A percentile compares a stretch with the other conserved stretches of the same genome.
phyloP scores from a whole-genome alignment of 1,140 invertebrate genomes.

The Chymomyza costata region DNA sequence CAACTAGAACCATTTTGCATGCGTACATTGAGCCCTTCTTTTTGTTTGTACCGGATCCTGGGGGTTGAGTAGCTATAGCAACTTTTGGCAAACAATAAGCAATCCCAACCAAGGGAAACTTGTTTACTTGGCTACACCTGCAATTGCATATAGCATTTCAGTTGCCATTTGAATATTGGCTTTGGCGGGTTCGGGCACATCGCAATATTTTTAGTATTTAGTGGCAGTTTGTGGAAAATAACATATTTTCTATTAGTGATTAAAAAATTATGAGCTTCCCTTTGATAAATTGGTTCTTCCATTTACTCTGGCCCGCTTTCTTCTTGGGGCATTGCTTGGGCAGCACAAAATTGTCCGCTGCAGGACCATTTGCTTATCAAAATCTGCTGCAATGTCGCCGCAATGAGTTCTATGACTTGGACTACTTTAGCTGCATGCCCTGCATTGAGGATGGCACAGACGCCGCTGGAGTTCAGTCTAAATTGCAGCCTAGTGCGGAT shows the following conservation, averaged over 20 bases:
- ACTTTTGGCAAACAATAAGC: constrained; percentile 45
- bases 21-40: constrained; percentile 27
- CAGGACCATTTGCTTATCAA: constrained; percentile 44
- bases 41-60: not conserved
- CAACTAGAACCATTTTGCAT: constrained; percentile 43
- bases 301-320: constrained; percentile 17
- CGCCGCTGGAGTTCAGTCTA: constrained; percentile 10
- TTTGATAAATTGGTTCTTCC: constrained; percentile 23
- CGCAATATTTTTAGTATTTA: not conserved
- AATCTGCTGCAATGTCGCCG: constrained; percentile 38
- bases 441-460: constrained; percentile 49
- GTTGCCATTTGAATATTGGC: constrained; percentile 43
- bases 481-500: constrained; percentile 52
- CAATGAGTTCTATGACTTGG: constrained; percentile 68
- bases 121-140: constrained; percentile 60
- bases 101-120: constrained; percentile 18
- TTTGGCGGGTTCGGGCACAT: not conserved
- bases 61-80: constrained; percentile 66
- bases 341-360: constrained; percentile 10
- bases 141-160: constrained; percentile 45
- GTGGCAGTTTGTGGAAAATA: not conserved
- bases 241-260: not conserved
- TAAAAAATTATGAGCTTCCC: constrained; percentile 39
- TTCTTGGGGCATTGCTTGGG: constrained; percentile 14
- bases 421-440: constrained; percentile 52